Evolutionary conservation across 37 sponge, comb jelly and placozoan genomes (phyloP).

Genomic region (Haliclona indistincta): DNA sequence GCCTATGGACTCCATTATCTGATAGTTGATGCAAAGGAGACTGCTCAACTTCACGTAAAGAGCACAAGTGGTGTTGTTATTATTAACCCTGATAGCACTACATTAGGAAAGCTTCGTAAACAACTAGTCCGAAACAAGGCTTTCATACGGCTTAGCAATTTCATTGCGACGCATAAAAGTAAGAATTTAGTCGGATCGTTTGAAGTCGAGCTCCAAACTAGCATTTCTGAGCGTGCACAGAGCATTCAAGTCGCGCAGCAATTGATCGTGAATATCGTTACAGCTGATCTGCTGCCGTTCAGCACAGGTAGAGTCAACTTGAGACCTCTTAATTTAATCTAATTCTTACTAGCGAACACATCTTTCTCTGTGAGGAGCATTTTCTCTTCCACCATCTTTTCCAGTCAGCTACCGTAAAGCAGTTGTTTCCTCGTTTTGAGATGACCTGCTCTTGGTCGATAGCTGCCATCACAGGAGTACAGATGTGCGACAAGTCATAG

Average conservation of each 20-base stretch:
- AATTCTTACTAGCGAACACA: slow-evolving; percentile 31
- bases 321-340: slow-evolving; percentile 9
- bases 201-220: slow-evolving; percentile 28
- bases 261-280: slow-evolving; percentile 23
- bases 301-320: slow-evolving; percentile 8
- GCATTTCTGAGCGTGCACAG: background rate
- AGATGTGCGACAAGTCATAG: slow-evolving; percentile 55
- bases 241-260: slow-evolving; percentile 48
- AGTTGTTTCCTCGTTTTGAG: slow-evolving; percentile 17
- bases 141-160: slow-evolving; percentile 21
- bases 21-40: too few relatives aligned
- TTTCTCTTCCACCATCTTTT: background rate
- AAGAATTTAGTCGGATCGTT: slow-evolving; percentile 5
- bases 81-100: slow-evolving; percentile 17
- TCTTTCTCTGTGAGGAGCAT: slow-evolving; percentile 51
- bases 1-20: background rate
- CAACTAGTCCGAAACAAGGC: slow-evolving; percentile 2
- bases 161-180: slow-evolving; percentile 6
- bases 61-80: too few relatives aligned
- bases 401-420: background rate
- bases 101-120: slow-evolving; percentile 19
- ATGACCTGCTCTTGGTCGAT: slow-evolving; percentile 31
- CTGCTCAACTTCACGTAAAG: too few relatives aligned
- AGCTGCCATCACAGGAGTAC: slow-evolving; percentile 1
- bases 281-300: slow-evolving; percentile 35